Conservation (phyloP, 2,113 vertebrate genomes). For the Rhinoderma darwinii region DNA sequence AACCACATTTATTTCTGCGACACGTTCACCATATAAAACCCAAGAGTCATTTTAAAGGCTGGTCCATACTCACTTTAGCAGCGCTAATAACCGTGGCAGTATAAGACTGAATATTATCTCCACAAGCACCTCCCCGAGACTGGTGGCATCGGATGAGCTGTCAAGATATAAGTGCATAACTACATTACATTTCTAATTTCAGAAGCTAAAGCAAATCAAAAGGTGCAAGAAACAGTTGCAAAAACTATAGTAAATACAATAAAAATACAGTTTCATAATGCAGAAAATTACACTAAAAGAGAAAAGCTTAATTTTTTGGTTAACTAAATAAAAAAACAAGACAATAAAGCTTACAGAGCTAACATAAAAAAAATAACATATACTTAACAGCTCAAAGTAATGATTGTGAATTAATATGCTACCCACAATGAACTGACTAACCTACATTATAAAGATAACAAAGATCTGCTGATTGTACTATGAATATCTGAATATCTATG, state of each 20-base stretch:
- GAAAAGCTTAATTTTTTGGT: neutral
- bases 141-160: slow-evolving; percentile 98
- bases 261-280: neutral
- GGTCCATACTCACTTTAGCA: slow-evolving; percentile 88
- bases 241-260: neutral
- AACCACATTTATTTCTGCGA: neutral
- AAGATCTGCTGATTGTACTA: neutral
- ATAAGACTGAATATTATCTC: slow-evolving; percentile 97
- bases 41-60: neutral
- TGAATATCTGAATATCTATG: neutral
- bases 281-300: neutral
- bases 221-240: neutral
- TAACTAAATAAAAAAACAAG: neutral
- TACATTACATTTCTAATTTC: slow-evolving; percentile 3
- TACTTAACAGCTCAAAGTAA: neutral
- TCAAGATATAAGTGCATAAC: slow-evolving; percentile 59
- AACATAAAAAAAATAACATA: neutral
- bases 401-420: too few species aligned
- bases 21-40: neutral
- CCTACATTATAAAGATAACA: neutral
- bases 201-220: neutral
- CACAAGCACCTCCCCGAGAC: slow-evolving; percentile 95
- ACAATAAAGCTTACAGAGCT: neutral
- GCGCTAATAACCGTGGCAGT: slow-evolving; percentile 98
- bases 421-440: neutral